phyloP scores from a whole-genome alignment of 2,888 invertebrate species.

The Eugnorisma glareosa region DNA sequence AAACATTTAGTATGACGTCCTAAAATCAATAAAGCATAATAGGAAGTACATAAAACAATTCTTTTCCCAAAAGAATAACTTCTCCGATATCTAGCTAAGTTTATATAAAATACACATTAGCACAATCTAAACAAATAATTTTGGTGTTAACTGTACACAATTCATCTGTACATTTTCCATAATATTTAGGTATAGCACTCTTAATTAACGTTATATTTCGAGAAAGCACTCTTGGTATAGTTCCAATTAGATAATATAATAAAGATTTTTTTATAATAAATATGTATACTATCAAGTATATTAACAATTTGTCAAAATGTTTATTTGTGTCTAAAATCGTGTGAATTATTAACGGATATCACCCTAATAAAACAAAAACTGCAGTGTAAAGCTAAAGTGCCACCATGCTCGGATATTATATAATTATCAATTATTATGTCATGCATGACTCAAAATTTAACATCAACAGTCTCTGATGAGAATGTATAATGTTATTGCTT shows the following conservation, averaged over 20 bases:
- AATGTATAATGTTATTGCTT: conserved; percentile 37
- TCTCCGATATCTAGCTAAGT: conserved; percentile 75
- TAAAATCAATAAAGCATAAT: conserved; percentile 79
- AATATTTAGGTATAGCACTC: conserved; percentile 76
- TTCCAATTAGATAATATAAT: conserved; percentile 69
- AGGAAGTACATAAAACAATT: conserved; percentile 85
- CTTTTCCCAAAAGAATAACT: conserved; percentile 90
- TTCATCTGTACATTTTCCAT: conserved; percentile 68
- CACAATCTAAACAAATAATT: conserved; percentile 79
- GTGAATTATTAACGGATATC: conserved; percentile 53
- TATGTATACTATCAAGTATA: conserved; percentile 65
- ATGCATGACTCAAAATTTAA: conserved; percentile 41
- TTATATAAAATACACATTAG: conserved; percentile 77
- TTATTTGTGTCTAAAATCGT: conserved; percentile 55
- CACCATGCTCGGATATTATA: conserved; percentile 58
- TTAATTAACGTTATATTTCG: conserved; percentile 79
- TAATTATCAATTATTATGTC: conserved; percentile 42
- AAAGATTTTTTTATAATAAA: conserved; percentile 63
- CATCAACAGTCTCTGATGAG: conserved; percentile 33
- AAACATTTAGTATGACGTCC: conserved; percentile 62
- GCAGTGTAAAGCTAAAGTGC: conserved; percentile 61
- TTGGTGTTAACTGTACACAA: conserved; percentile 78
- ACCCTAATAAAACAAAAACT: conserved; percentile 48
- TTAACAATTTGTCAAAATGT: conserved; percentile 72
- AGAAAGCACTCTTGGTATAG: conserved; percentile 87